These are phyloP conservation scores for Erpetoichthys calabaricus DNA, from an alignment of 2,797 vertebrate genomes.

Conservation along the genomic window DNA sequence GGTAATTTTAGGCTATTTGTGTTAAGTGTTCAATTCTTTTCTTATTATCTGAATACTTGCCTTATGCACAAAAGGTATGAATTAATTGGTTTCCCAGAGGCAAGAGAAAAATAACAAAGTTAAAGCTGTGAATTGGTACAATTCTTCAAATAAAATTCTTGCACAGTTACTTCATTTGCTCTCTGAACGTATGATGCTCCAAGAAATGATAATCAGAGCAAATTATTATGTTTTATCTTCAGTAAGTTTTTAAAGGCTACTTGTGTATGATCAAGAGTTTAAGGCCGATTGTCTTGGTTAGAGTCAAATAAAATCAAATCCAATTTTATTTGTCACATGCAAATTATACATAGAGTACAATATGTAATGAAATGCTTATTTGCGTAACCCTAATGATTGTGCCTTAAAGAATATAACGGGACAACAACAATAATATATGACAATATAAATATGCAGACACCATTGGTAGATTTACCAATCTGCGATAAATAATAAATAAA, in stretches of 20 bases:
- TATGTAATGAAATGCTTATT: no score
- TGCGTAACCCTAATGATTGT: no score
- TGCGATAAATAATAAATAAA: no score
- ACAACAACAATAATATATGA: no score
- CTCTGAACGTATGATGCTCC: background rate
- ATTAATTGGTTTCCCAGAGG: constrained; percentile 9
- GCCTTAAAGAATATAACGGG: no score
- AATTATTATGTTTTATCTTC: background rate
- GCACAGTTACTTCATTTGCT: background rate
- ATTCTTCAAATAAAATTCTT: background rate
- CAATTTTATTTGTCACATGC: no score
- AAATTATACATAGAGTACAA: no score
- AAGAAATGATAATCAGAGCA: background rate
- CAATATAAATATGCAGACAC: no score
- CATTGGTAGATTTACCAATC: no score
- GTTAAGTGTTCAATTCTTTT: constrained; percentile 14
- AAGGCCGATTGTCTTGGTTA: no score
- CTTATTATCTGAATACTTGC: constrained; percentile 9
- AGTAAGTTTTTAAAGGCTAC: background rate
- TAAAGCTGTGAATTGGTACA: constrained; percentile 1
- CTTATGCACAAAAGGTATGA: constrained; percentile 7
- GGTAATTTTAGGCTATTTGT: constrained; percentile 12
- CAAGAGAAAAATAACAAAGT: constrained; percentile 5
- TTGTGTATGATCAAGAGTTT: no score
- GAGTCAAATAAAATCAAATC: no score